Evolutionary conservation across 2,888 invertebrate species (phyloP), one percentile per base, ranked within the genome.

Genomic region (Eulithis testata): DNA sequence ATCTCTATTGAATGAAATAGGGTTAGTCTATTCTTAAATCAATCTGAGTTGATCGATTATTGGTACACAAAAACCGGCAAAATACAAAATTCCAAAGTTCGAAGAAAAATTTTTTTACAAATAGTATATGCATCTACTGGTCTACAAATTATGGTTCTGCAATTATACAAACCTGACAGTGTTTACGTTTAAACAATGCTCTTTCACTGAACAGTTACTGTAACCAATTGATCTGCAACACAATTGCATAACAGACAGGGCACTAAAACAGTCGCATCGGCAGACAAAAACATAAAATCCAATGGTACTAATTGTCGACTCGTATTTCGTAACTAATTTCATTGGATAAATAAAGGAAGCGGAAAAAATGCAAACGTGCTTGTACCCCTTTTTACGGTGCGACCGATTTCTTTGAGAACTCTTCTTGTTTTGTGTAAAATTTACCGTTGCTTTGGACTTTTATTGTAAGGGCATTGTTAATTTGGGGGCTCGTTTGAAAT

Each of bases 311-410:
- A 72, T 73, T 76, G 74, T 68, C 47, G 65, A 37, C 55, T 73
- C 68, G 69, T 63, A 71, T 77, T 75, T 73, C 63, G 69, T 73
- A 74, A 77, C 79, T 80, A 76, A 81, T 81, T 80, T 75, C 70
- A 71, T 65, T 57, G 63, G 72, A 69, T 73, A 76, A 76, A 80
- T 78, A 76, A 77, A 71, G 70, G 69, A 66, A 60, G 53, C 27
- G 53, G 54, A 71, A 76, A 75, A 70, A 65, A 65, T 54, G 60
- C 57, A 60, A 62, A 65, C 68, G 37, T 68, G 72, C 71, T 72
- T 66, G 72, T 67, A 76, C 70, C 72, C 75, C 68, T 75, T 79
- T 79, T 77, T 80, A 71, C 72, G 60, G 69, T 71, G 62, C 70
- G 65, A 69, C 59, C 55, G 70, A 69, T 73, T 72, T 76, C 76